Evolutionary conservation across 2,888 invertebrate species (phyloP).

Genomic region (Chouioia cunea): DNA sequence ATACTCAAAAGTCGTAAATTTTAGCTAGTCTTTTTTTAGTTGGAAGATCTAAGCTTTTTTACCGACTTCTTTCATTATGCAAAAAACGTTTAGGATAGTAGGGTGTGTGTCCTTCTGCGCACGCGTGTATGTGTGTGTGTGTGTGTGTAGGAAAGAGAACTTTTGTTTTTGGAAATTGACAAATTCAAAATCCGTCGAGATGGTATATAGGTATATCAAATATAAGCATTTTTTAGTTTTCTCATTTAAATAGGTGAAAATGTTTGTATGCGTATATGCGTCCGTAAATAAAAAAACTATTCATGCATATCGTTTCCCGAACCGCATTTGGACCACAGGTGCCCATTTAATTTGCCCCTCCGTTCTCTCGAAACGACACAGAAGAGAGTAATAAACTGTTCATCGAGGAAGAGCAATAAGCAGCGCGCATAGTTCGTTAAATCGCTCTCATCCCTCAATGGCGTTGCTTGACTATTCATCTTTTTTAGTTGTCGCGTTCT

Average conservation of each 20-base stretch:
- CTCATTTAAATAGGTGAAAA: too few species aligned
- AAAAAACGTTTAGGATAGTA: too few species aligned
- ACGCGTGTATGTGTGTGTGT: too few species aligned
- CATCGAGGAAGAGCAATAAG: constrained; percentile 29
- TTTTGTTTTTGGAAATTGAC: too few species aligned
- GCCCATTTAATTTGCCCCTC: constrained; percentile 7
- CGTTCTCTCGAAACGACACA: constrained; percentile 31
- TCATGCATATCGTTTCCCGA: too few species aligned
- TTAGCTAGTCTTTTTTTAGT: background rate
- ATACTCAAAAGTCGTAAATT: constrained; percentile 40
- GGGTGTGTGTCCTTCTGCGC: too few species aligned
- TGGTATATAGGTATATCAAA: too few species aligned
- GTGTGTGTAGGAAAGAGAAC: too few species aligned
- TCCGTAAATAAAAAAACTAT: too few species aligned
- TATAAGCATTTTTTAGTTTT: too few species aligned
- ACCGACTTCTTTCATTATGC: background rate
- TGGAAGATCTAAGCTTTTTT: constrained; percentile 4
- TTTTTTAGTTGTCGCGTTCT: constrained; percentile 27
- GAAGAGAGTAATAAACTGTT: constrained; percentile 43
- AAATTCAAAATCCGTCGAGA: too few species aligned
- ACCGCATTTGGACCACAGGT: constrained; percentile 19
- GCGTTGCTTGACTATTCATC: constrained; percentile 23
- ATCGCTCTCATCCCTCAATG: background rate
- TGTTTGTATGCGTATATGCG: too few species aligned
- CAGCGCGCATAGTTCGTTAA: background rate